Evolutionary conservation across 2,113 vertebrate species (phyloP).

Genomic region (Eclectus roratus): DNA sequence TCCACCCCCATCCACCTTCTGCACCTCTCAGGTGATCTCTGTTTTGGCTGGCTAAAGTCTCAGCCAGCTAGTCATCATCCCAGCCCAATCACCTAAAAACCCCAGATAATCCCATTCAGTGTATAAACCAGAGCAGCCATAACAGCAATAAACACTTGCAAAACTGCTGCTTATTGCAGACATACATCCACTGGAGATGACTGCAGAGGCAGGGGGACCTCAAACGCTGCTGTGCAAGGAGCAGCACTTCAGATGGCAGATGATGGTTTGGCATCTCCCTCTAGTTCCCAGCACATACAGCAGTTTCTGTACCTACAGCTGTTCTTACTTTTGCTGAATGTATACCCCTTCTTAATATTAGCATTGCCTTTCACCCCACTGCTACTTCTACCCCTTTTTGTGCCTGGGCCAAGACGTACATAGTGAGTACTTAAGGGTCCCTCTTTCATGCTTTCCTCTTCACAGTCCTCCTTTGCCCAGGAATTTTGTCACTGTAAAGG

Average conservation of each 20-base stretch:
- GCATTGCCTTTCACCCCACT: neutral
- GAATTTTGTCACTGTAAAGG: neutral
- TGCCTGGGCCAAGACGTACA: neutral
- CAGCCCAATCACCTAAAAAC: slow-evolving; percentile 10
- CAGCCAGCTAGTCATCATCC: neutral
- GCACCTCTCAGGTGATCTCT: neutral
- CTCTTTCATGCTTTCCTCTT: neutral
- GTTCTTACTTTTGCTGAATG: neutral
- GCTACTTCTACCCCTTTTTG: neutral
- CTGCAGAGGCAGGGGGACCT: neutral
- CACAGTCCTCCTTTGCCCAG: neutral
- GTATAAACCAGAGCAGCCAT: neutral
- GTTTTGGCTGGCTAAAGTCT: neutral
- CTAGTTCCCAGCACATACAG: neutral
- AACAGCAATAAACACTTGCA: neutral
- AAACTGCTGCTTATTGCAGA: neutral
- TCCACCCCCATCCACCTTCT: neutral
- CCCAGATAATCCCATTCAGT: neutral
- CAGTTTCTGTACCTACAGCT: neutral
- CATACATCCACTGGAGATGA: neutral
- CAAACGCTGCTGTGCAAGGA: neutral
- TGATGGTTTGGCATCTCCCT: neutral
- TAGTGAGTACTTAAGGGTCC: too few species aligned
- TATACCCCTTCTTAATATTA: neutral
- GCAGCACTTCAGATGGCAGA: neutral